phyloP scores from a whole-genome alignment of 2,113 vertebrate genomes.

The Salvator merianae region DNA sequence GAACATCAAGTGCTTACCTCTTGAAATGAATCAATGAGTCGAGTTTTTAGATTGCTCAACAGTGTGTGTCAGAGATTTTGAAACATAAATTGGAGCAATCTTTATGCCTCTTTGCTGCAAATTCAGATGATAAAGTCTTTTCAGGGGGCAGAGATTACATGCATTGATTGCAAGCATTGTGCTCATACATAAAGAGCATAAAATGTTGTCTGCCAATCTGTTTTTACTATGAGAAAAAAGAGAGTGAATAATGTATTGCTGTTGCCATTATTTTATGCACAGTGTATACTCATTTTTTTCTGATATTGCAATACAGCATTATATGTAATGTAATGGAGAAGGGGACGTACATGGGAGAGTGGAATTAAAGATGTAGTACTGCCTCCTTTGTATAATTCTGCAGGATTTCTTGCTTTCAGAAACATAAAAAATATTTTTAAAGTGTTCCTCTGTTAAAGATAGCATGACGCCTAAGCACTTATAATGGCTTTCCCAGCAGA shows the following conservation, averaged over 20 bases:
- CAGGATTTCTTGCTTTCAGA: constrained; percentile 47
- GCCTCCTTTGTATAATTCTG: constrained; percentile 38
- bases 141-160: background rate
- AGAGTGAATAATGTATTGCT: background rate
- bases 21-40: constrained; percentile 15
- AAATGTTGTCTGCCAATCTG: constrained; percentile 41
- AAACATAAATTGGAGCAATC: background rate
- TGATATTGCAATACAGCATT: constrained; percentile 6
- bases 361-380: constrained; percentile 27
- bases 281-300: background rate
- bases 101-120: background rate
- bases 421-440: background rate
- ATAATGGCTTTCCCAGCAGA: constrained; percentile 48
- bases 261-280: background rate
- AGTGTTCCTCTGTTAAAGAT: constrained; percentile 26
- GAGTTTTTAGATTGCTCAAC: background rate
- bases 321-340: background rate
- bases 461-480: background rate
- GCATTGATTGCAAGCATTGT: constrained; percentile 3
- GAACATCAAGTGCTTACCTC: constrained; percentile 12
- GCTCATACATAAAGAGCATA: constrained; percentile 35
- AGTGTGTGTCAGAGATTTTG: background rate
- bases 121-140: background rate
- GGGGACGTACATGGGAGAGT: background rate
- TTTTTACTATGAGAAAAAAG: background rate